Percentiles rank a stretch among this genome's conserved stretches.
phyloP scores from a whole-genome alignment of 2,797 vertebrate species.

The Novumbra hubbsi region DNA sequence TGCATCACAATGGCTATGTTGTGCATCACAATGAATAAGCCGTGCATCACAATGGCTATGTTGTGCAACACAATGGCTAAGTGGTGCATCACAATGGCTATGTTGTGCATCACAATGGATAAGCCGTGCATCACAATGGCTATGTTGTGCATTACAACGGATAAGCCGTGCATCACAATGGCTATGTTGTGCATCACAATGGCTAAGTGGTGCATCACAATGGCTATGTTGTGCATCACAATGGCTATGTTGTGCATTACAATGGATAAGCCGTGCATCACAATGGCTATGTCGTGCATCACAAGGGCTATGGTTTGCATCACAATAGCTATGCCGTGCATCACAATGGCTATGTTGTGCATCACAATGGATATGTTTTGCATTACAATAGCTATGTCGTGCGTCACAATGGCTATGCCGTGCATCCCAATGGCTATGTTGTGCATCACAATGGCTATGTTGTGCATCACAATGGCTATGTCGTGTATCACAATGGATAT shows the following conservation, averaged over 20 bases:
- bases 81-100: slow-evolving; percentile 26
- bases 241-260: neutral
- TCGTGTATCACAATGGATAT: slow-evolving; percentile 25
- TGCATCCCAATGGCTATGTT: slow-evolving; percentile 20
- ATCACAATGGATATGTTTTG: too few species aligned
- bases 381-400: slow-evolving; percentile 28
- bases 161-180: too few species aligned
- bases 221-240: slow-evolving; percentile 33
- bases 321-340: slow-evolving; percentile 29
- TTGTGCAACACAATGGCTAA: slow-evolving; percentile 18
- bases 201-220: neutral
- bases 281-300: slow-evolving; percentile 33
- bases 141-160: neutral
- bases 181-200: slow-evolving; percentile 33
- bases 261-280: too few species aligned
- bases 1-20: slow-evolving; percentile 25
- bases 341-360: slow-evolving; percentile 19
- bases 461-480: slow-evolving; percentile 19
- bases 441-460: slow-evolving; percentile 25
- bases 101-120: slow-evolving; percentile 18
- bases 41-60: slow-evolving; percentile 26
- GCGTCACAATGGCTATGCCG: slow-evolving; percentile 23
- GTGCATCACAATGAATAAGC: neutral
- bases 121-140: slow-evolving; percentile 27
- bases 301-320: slow-evolving; percentile 7